Evolutionary conservation across 2,113 vertebrate species (phyloP).

Genomic region (Nettapus auritus): DNA sequence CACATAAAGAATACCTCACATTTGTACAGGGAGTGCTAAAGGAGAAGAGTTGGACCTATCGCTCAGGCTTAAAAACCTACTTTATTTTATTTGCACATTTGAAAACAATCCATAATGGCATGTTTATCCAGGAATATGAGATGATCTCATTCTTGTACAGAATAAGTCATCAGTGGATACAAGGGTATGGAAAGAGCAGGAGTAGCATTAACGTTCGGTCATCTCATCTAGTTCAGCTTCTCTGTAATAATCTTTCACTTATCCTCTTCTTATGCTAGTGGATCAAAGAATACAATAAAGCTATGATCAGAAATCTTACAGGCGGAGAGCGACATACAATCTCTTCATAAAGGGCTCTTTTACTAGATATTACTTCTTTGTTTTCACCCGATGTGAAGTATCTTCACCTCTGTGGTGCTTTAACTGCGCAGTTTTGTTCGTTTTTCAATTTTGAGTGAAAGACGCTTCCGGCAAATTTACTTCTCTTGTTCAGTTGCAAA

Average conservation of each 20-base stretch:
- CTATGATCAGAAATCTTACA: neutral
- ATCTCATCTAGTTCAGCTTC: neutral
- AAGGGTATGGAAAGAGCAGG: neutral
- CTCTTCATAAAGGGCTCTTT: neutral
- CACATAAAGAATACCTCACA: fast-evolving
- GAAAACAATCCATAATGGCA: neutral
- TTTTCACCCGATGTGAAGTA: neutral
- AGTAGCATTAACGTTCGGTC: neutral
- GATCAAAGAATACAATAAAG: neutral
- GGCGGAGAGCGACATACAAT: neutral
- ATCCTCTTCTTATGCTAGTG: neutral
- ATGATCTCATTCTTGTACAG: neutral
- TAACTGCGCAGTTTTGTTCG: neutral
- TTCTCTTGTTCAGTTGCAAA: neutral
- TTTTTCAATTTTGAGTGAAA: neutral
- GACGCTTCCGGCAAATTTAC: neutral
- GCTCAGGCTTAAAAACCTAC: neutral
- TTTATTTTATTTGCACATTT: neutral
- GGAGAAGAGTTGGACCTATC: neutral
- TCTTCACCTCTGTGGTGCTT: neutral
- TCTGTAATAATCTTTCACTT: neutral
- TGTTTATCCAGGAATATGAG: neutral
- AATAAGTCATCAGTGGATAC: neutral
- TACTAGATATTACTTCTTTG: neutral
- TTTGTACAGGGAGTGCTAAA: neutral